These are phyloP conservation scores for Ochotona curzoniae DNA, from an alignment of 2,113 vertebrate genomes.

Conservation along the genomic window DNA sequence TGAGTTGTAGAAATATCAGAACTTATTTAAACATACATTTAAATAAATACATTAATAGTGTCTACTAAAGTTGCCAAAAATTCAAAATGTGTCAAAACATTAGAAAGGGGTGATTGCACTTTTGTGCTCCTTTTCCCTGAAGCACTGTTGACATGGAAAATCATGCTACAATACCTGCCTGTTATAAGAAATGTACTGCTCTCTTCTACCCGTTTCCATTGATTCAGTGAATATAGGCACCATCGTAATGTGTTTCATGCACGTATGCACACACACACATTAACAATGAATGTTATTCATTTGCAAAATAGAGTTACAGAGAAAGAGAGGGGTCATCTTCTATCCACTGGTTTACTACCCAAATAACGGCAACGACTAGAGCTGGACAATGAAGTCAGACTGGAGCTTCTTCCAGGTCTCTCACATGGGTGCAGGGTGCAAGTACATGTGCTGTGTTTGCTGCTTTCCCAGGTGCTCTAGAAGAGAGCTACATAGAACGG, in stretches of 20 bases:
- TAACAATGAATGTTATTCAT: too few species aligned
- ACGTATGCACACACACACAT: too few species aligned
- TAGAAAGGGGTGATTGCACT: neutral
- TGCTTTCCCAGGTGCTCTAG: too few species aligned
- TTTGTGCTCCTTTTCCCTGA: neutral
- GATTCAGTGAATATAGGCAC: neutral
- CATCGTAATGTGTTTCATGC: neutral
- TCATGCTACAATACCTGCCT: neutral
- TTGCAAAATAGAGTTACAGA: too few species aligned
- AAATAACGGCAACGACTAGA: too few species aligned
- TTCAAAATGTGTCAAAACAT: neutral
- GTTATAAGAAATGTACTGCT: neutral
- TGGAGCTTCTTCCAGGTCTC: too few species aligned
- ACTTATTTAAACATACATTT: neutral
- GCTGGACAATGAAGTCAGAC: too few species aligned
- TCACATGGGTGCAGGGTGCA: too few species aligned
- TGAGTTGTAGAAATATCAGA: neutral
- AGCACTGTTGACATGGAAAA: neutral
- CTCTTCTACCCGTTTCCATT: neutral
- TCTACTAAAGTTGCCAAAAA: neutral
- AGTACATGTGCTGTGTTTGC: too few species aligned
- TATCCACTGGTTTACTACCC: too few species aligned
- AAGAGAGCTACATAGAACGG: too few species aligned
- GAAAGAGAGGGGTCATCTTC: too few species aligned
- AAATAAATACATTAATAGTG: neutral